phyloP scores from a whole-genome alignment of 2,113 vertebrate genomes.

The Silurus meridionalis region DNA sequence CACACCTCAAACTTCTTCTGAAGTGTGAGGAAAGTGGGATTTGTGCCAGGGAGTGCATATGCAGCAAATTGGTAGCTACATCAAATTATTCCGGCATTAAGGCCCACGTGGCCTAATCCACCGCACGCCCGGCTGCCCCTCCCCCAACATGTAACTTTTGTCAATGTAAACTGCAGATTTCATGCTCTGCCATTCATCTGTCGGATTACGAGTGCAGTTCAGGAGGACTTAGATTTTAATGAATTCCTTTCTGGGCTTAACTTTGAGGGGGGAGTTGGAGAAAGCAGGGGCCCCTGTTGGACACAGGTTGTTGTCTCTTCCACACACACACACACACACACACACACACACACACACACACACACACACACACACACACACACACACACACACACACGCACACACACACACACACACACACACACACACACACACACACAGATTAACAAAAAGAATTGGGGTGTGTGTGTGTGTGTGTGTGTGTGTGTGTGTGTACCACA shows the following conservation, averaged over 20 bases:
- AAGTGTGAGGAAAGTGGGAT: constrained; percentile 59
- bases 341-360: too few relatives aligned
- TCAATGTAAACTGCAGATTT: constrained; percentile 76
- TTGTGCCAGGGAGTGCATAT: constrained; percentile 67
- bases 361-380: too few relatives aligned
- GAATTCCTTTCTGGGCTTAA: constrained; percentile 63
- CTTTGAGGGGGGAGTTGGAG: constrained; percentile 53
- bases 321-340: neutral
- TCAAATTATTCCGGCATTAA: constrained; percentile 80
- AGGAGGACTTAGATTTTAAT: constrained; percentile 68
- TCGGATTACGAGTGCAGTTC: constrained; percentile 77
- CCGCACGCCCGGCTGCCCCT: constrained; percentile 68
- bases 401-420: too few relatives aligned
- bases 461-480: constrained; percentile 16
- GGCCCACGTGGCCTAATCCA: constrained; percentile 73
- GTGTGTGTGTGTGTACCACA: constrained; percentile 15
- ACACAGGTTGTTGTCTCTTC: constrained; percentile 50
- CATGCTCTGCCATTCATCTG: constrained; percentile 82
- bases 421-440: too few relatives aligned
- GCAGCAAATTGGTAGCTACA: constrained; percentile 79
- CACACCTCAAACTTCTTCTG: constrained; percentile 47
- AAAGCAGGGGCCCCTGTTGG: constrained; percentile 41
- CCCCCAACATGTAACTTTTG: constrained; percentile 79
- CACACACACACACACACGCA: too few relatives aligned
- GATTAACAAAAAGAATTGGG: neutral